These are phyloP conservation scores for Coleophora flavipennella DNA, from an alignment of 2,888 invertebrate species.

Conservation along the genomic window DNA sequence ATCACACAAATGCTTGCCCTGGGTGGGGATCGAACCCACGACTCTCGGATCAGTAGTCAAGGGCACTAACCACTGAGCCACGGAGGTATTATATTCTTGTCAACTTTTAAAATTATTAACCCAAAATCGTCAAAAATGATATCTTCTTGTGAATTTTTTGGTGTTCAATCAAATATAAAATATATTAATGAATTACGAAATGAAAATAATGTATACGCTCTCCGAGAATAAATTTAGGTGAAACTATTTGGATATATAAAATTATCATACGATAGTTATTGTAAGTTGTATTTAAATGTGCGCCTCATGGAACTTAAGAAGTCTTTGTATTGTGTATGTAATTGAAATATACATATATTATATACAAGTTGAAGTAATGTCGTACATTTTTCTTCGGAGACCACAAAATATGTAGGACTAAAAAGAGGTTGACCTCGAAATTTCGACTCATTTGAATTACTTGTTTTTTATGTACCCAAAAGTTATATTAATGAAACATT, in stretches of 20 bases:
- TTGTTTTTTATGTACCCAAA: conserved; percentile 4
- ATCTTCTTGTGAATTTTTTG: conserved; percentile 70
- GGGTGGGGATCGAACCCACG: too few species aligned
- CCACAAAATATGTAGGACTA: conserved; percentile 48
- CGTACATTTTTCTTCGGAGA: conserved; percentile 65
- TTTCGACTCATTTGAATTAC: conserved; percentile 34
- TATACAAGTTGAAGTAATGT: conserved; percentile 66
- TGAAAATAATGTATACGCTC: conserved; percentile 70
- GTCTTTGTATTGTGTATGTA: conserved; percentile 71
- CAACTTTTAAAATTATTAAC: conserved; percentile 65
- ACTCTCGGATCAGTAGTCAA: too few species aligned
- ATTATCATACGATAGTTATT: conserved; percentile 62
- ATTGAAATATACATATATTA: conserved; percentile 70
- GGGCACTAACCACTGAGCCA: too few species aligned
- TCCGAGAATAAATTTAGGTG: conserved; percentile 66
- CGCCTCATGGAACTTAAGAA: conserved; percentile 67
- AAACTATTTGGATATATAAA: conserved; percentile 69
- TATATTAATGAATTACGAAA: conserved; percentile 60
- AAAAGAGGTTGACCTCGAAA: conserved; percentile 42
- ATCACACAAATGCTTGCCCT: too few species aligned
- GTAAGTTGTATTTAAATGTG: conserved; percentile 67
- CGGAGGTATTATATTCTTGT: conserved; percentile 72
- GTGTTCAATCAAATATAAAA: conserved; percentile 60
- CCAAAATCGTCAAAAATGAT: conserved; percentile 61
- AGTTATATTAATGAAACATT: conserved; percentile 7